phyloP scores from a whole-genome alignment of 2,113 vertebrate species.

The Chauna torquata region DNA sequence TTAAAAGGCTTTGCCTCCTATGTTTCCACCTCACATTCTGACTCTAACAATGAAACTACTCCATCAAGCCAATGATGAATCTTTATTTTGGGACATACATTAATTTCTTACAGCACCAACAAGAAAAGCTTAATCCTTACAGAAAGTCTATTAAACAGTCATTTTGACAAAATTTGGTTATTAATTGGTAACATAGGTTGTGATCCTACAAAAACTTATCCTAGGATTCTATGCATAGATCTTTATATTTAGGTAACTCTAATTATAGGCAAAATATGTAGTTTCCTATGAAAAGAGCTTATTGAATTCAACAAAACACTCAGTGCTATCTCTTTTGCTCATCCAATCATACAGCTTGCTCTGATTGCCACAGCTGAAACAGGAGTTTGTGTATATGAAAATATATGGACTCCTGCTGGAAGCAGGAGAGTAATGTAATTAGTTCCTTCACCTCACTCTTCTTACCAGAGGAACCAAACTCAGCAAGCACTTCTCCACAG shows the following conservation, averaged over 20 bases:
- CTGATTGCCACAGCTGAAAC: not conserved
- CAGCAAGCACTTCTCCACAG: not conserved
- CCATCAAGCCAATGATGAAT: not conserved
- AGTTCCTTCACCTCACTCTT: not conserved
- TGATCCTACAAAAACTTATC: not conserved
- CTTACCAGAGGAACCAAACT: not conserved
- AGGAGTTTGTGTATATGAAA: not conserved
- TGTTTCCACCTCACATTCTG: not conserved
- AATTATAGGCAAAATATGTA: not conserved
- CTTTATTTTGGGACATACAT: not conserved
- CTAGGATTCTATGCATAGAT: not conserved
- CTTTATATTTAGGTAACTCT: not conserved
- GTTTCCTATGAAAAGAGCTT: not conserved
- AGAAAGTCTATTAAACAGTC: not conserved
- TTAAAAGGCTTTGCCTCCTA: not conserved
- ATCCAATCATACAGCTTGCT: not conserved
- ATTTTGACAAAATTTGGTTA: not conserved
- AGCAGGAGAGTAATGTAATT: not conserved
- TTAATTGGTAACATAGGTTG: not conserved
- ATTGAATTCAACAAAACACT: not conserved
- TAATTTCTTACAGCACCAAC: not conserved
- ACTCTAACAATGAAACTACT: not conserved
- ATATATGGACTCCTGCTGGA: not conserved
- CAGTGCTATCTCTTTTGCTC: not conserved
- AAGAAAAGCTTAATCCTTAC: not conserved